These are phyloP conservation scores for Fregata magnificens DNA, from an alignment of 2,113 vertebrate genomes.

Conservation along the genomic window DNA sequence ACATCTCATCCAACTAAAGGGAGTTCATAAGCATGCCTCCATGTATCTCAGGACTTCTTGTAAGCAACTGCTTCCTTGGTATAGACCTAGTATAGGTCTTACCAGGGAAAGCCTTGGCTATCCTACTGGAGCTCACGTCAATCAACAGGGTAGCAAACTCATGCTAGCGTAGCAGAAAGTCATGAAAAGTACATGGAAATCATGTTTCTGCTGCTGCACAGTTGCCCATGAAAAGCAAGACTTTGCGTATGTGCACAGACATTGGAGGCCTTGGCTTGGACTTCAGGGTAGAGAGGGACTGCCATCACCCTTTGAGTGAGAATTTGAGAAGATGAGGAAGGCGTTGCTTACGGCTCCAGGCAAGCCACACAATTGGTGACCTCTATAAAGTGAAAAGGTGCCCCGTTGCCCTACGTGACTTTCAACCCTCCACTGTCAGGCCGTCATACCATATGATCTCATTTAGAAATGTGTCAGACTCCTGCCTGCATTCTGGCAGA, in stretches of 20 bases:
- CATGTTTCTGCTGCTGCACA: not conserved
- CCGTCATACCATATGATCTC: not conserved
- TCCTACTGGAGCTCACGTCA: not conserved
- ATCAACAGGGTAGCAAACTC: not conserved
- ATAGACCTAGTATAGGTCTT: not conserved
- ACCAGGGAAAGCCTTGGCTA: not conserved
- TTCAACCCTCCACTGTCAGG: not conserved
- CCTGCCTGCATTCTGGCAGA: not conserved
- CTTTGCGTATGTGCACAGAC: fast-evolving
- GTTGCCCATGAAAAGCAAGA: not conserved
- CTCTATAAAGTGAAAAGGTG: not conserved
- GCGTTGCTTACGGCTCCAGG: not conserved
- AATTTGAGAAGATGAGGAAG: not conserved
- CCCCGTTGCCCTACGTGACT: not conserved
- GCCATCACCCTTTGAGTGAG: not conserved
- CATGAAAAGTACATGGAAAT: not conserved
- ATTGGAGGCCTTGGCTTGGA: not conserved
- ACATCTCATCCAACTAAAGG: not conserved
- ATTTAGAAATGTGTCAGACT: not conserved
- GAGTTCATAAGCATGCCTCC: not conserved
- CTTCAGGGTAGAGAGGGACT: not conserved
- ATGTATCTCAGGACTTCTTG: not conserved
- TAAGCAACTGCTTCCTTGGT: not conserved
- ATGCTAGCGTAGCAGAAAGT: not conserved
- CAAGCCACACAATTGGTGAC: not conserved